Percentiles rank a stretch among this genome's conserved stretches.
phyloP scores from a whole-genome alignment of 2,797 vertebrate genomes.

The Mormyrops attenuatus region DNA sequence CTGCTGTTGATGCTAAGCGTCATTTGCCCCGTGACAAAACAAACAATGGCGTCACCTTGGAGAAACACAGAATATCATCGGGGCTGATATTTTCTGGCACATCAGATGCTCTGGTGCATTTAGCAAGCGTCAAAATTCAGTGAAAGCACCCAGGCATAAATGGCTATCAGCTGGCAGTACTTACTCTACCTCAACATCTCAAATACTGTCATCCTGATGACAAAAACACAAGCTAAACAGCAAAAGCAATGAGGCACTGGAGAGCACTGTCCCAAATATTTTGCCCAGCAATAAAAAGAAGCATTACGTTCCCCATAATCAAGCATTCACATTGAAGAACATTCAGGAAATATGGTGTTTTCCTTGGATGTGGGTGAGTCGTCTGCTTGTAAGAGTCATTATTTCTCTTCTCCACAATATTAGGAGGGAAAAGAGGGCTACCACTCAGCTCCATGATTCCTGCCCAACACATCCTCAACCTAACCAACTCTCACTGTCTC shows the following conservation, averaged over 20 bases:
- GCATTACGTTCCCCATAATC: background rate
- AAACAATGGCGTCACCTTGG: background rate
- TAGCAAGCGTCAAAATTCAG: background rate
- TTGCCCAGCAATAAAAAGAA: background rate
- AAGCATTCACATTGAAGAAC: constrained; percentile 1
- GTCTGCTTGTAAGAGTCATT: background rate
- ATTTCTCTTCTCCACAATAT: background rate
- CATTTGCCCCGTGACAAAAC: background rate
- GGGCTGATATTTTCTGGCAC: background rate
- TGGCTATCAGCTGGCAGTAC: background rate
- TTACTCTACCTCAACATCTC: background rate
- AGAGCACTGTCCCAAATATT: constrained; percentile 6
- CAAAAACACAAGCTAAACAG: background rate
- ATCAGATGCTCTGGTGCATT: background rate
- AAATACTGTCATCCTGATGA: background rate
- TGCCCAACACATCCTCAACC: background rate
- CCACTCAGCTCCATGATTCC: background rate
- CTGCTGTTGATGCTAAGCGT: background rate
- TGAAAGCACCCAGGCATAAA: background rate
- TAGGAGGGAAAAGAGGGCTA: background rate
- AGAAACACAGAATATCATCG: background rate
- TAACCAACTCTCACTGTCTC: background rate
- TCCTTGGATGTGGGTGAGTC: background rate
- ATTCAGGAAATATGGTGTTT: background rate
- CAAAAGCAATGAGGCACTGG: background rate